Evolutionary conservation across 1,140 invertebrate genomes (phyloP).

Genomic region (Heliconius eleuchia): DNA sequence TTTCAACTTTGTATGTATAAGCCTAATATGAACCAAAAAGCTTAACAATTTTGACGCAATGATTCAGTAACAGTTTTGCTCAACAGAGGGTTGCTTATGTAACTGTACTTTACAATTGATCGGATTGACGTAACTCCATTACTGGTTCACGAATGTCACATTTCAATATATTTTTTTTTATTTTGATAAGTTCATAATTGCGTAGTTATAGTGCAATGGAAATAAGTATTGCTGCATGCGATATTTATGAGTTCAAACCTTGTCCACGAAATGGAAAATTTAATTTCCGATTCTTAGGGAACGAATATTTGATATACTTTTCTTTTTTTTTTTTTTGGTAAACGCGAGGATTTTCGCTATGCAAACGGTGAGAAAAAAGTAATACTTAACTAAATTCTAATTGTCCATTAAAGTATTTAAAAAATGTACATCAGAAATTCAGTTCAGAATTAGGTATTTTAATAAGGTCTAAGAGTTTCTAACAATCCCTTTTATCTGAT

Average conservation of each 20-base stretch:
- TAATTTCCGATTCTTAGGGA: too few species aligned
- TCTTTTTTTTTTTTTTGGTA: too few species aligned
- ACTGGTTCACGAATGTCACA: conserved; percentile 4
- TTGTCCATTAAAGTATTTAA: too few species aligned
- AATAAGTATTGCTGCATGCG: background rate
- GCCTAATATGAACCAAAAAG: conserved; percentile 25
- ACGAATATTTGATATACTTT: too few species aligned
- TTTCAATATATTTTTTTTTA: background rate
- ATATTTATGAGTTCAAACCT: background rate
- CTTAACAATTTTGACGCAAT: conserved; percentile 44
- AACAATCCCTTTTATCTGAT: too few species aligned
- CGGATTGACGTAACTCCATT: conserved; percentile 49
- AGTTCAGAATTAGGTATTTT: too few species aligned
- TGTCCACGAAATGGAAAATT: too few species aligned
- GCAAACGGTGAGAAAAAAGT: too few species aligned
- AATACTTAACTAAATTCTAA: too few species aligned
- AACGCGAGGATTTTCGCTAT: too few species aligned
- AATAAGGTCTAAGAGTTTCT: too few species aligned
- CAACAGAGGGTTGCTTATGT: conserved; percentile 37
- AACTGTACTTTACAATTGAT: conserved; percentile 41
- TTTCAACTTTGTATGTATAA: background rate
- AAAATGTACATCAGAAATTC: too few species aligned
- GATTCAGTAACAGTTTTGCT: conserved; percentile 45
- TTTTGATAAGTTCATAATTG: background rate
- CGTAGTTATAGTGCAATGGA: background rate